These are phyloP conservation scores for Gymnarchus niloticus DNA, from an alignment of 2,113 vertebrate species.

Conservation along the genomic window DNA sequence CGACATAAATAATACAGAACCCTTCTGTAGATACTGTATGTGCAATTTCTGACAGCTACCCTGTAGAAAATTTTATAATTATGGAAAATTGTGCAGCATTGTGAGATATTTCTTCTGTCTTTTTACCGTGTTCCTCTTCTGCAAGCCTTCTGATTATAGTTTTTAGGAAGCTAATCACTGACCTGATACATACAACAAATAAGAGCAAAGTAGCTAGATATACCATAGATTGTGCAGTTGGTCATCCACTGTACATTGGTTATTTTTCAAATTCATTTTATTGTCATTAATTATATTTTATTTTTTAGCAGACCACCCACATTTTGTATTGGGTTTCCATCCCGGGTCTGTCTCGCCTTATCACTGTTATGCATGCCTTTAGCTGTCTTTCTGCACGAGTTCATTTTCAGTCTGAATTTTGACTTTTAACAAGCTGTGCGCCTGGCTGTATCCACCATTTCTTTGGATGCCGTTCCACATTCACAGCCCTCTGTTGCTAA, in stretches of 20 bases:
- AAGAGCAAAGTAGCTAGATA: neutral
- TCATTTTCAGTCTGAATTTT: constrained; percentile 5
- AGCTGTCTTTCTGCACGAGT: neutral
- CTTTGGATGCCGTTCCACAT: neutral
- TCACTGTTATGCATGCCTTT: neutral
- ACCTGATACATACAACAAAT: neutral
- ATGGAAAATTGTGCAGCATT: neutral
- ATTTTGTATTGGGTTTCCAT: neutral
- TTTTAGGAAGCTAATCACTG: neutral
- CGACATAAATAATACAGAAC: neutral
- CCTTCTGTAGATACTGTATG: neutral
- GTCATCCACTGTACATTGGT: neutral
- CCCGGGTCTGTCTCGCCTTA: neutral
- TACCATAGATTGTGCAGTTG: neutral
- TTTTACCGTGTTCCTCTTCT: neutral
- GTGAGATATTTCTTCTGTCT: neutral
- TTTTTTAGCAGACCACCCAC: neutral
- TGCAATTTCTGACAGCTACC: neutral
- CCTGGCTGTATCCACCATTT: neutral
- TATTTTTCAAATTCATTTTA: neutral
- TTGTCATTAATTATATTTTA: neutral
- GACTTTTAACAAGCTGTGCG: neutral
- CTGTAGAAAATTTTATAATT: neutral
- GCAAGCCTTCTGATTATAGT: neutral
- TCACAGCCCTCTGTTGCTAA: neutral